These are phyloP conservation scores for Xenentodon cancila DNA, from an alignment of 2,797 vertebrate genomes.

Conservation along the genomic window DNA sequence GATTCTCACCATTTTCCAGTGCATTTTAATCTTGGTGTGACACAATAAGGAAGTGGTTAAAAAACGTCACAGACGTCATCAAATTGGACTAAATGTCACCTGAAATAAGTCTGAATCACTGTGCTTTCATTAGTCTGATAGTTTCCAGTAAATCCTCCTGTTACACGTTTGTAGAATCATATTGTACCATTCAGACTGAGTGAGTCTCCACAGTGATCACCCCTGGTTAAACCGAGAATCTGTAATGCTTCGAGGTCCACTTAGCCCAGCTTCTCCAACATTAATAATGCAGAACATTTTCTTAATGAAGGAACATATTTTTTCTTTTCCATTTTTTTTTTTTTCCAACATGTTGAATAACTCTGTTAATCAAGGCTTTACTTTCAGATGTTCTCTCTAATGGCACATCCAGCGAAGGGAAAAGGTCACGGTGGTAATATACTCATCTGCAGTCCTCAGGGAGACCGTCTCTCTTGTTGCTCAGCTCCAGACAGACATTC, in stretches of 20 bases:
- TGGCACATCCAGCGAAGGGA: slow-evolving; percentile 87
- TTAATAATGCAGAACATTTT: slow-evolving; percentile 84
- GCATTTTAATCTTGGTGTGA: slow-evolving; percentile 15
- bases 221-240: slow-evolving; percentile 74
- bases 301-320: slow-evolving; percentile 83
- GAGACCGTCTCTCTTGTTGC: slow-evolving; percentile 71
- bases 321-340: slow-evolving; percentile 79
- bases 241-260: slow-evolving; percentile 74
- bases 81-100: slow-evolving; percentile 37
- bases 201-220: slow-evolving; percentile 70
- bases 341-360: slow-evolving; percentile 78
- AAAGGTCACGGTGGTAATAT: slow-evolving; percentile 97
- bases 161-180: slow-evolving; percentile 41
- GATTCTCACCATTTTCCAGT: background rate
- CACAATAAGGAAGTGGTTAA: slow-evolving; percentile 14
- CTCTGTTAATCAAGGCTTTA: slow-evolving; percentile 83
- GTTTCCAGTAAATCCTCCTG: slow-evolving; percentile 49
- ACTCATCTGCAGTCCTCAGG: slow-evolving; percentile 96
- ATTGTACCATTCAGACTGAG: slow-evolving; percentile 53
- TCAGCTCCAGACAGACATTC: slow-evolving; percentile 59
- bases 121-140: slow-evolving; percentile 35
- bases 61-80: slow-evolving; percentile 31
- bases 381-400: slow-evolving; percentile 81
- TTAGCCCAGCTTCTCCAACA: slow-evolving; percentile 72
- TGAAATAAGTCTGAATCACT: slow-evolving; percentile 22